Evolutionary conservation across 2,113 vertebrate species (phyloP), one percentile per base, ranked within the genome.

Genomic region (Mastomys natalensis): DNA sequence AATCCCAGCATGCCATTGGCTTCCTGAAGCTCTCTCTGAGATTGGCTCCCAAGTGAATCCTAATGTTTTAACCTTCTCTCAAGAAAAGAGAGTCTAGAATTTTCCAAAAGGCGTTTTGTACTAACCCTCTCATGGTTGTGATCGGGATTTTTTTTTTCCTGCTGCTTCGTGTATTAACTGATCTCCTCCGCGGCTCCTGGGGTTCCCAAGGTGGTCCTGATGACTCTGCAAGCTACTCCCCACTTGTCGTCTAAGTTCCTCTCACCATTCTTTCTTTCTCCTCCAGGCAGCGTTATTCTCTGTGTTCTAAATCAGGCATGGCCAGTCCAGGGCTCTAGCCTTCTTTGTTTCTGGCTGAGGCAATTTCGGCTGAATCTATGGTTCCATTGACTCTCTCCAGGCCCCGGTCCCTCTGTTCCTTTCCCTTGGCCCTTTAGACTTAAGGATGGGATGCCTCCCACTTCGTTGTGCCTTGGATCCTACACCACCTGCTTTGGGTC

Each of bases 31-130:
- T 78, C 73, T 73, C 48, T 70, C 91, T 26, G 80, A 94, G 87
- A 80, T 11, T 37, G 77, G 68, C 77, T 90, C 16, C 55, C 62
- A 74, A 24, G 89, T 5, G 48, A 86, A 82, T 82, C 43, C 4
- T 77, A 26, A 81, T 22, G 43, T 88, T 70, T 94, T 84, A 96
- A 96, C 93, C n/a, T 82, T 72, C 16, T 22, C 34, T 78, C 77
- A 45, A 58, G 51, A 43, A 60, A 40, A 78, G 73, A 68, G 58
- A 85, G 40, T 45, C 81, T 77, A 62, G 91, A 84, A 77, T 89
- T 89, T 92, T 89, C 93, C 66, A 43, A 11, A 92, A 78, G 19
- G 45, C 9, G 3, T 21, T 81, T 80, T 81, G 73, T 64, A 15
- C 34, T 3, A 55, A 90, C 29, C 43, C 45, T 7, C 19, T 55